Percentiles rank a stretch among this genome's conserved stretches.
phyloP scores from a whole-genome alignment of 2,888 invertebrate species.

The Hoplodrina ambigua region DNA sequence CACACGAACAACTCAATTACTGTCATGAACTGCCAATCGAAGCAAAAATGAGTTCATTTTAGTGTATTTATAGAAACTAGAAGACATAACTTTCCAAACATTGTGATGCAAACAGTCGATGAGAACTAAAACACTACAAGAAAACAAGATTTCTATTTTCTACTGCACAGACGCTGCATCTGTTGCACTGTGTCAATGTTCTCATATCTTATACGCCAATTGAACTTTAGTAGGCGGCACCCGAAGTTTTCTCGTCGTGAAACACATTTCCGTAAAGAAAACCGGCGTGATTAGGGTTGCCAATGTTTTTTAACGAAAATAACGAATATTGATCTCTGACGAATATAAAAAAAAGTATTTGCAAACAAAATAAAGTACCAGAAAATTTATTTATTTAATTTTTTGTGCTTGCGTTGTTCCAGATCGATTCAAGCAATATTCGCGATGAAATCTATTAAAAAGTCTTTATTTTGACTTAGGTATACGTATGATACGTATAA shows the following conservation, averaged over 20 bases:
- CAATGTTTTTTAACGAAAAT: too few species aligned
- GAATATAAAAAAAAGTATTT: too few species aligned
- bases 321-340: too few species aligned
- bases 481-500: too few species aligned
- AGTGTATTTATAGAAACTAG: slow-evolving; percentile 35
- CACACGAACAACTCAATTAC: slow-evolving; percentile 34
- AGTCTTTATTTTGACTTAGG: too few species aligned
- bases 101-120: slow-evolving; percentile 54
- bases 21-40: slow-evolving; percentile 20
- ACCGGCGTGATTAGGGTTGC: too few species aligned
- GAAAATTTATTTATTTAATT: too few species aligned
- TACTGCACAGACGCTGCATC: slow-evolving; percentile 21
- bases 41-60: slow-evolving; percentile 35
- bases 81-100: slow-evolving; percentile 57
- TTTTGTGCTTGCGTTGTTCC: too few species aligned
- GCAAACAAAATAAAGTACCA: too few species aligned
- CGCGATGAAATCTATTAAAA: too few species aligned
- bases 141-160: slow-evolving; percentile 59
- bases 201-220: slow-evolving; percentile 36
- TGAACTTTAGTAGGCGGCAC: slow-evolving; percentile 10
- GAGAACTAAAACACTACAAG: slow-evolving; percentile 53
- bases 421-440: too few species aligned
- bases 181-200: slow-evolving; percentile 34
- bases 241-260: background rate
- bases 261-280: slow-evolving; percentile 19